Evolutionary conservation across 2,888 invertebrate species (phyloP).

Genomic region (Tipula helvola): DNA sequence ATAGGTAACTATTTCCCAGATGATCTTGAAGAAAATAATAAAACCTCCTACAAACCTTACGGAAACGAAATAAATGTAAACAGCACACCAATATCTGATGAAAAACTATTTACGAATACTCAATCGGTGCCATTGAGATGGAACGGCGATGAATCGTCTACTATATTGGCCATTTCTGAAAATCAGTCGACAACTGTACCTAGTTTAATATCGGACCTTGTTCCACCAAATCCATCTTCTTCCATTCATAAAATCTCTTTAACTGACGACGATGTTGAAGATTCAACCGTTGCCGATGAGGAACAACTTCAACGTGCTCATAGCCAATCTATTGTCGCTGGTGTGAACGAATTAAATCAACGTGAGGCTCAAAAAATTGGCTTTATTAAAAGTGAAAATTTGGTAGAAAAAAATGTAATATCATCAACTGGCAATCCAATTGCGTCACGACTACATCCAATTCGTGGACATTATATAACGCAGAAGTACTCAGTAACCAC

Average conservation of each 20-base stretch:
- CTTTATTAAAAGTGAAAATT: background rate
- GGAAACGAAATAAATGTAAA: constrained; percentile 38
- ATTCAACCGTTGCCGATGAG: constrained; percentile 37
- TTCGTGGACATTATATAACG: constrained; percentile 17
- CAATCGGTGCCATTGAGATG: constrained; percentile 38
- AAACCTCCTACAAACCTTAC: constrained; percentile 34
- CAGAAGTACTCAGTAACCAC: constrained; percentile 15
- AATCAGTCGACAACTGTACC: constrained; percentile 15
- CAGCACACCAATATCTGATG: constrained; percentile 30
- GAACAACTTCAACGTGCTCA: constrained; percentile 56
- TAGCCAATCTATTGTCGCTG: constrained; percentile 53
- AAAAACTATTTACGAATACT: constrained; percentile 31
- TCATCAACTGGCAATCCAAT: constrained; percentile 9
- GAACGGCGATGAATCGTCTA: constrained; percentile 30
- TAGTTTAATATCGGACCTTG: constrained; percentile 18
- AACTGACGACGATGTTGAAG: constrained; percentile 11
- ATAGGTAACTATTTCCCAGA: constrained; percentile 29
- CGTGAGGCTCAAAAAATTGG: constrained; percentile 18
- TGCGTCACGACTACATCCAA: constrained; percentile 13
- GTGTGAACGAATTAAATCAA: constrained; percentile 32
- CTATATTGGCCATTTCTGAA: background rate
- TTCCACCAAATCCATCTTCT: constrained; percentile 18
- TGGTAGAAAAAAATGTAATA: constrained; percentile 14
- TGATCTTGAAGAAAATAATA: constrained; percentile 36
- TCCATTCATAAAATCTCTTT: background rate